Base-by-base conservation (phyloP, 2,888 invertebrate species). In the Teleiodes luculella region DNA sequence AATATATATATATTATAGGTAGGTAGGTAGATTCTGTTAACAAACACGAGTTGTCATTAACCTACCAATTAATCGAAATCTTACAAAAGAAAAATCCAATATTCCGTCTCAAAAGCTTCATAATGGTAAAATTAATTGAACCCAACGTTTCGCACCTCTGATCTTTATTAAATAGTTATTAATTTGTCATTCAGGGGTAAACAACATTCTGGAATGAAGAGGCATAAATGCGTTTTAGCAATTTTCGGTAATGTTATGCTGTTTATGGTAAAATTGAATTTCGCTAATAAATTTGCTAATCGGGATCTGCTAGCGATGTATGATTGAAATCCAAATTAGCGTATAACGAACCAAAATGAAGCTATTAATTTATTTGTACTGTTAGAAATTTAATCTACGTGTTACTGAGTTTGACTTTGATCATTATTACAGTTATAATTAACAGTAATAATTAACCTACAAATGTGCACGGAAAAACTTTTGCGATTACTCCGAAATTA, bases 111-210 rank as follows among this genome's bases (percentile, higher is more conserved):
- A 58, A 57, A 54, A 55, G 33, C 53, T 39, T 52, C 51, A 58
- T 57, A 64, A 63, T 64, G 65, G 63, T 65, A 63, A 63, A 60
- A 65, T 69, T 72, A 72, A 77, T 76, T 72, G 70, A 72, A 67
- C 61, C 63, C 55, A 62, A 64, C 64, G 58, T 49, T 58, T 53
- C 59, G 45, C 39, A 18, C 62, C 56, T 67, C 63, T 63, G 70
- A 67, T 65, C 64, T 64, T 64, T 64, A 47, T 35, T 54, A 51
- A 41, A 46, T 43, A 43, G 28, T 43, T 43, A 43, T 28, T 43
- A 33, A 57, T 56, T 46, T 20, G 11, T 31, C 31, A 31, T 46
- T 45, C 28, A 18, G 14, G 30, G 28, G 30, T 13, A 13, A n/a
- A 28, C 14, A 28, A 28, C 43, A 43, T 43, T 43, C 41, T 5